phyloP scores from a whole-genome alignment of 2,797 vertebrate genomes.

The Cirrhinus mrigala region DNA sequence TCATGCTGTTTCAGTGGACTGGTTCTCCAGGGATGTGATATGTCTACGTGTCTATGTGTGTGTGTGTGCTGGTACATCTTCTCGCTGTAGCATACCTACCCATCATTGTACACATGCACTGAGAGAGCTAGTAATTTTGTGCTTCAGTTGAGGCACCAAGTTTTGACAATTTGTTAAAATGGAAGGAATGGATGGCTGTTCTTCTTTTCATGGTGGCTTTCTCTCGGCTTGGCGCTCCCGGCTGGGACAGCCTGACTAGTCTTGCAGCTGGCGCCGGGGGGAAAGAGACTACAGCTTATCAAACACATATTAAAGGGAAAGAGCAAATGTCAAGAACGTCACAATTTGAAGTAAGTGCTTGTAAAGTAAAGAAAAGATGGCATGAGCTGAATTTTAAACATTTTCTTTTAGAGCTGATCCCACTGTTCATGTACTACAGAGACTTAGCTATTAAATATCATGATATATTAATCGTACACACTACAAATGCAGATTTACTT shows the following conservation, averaged over 20 bases:
- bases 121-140: constrained; percentile 9
- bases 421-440: background rate
- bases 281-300: constrained; percentile 26
- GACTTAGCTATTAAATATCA: background rate
- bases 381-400: constrained; percentile 12
- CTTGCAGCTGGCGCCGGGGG: background rate
- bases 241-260: background rate
- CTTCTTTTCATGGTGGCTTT: constrained; percentile 36
- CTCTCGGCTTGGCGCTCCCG: constrained; percentile 13
- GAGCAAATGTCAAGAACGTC: constrained; percentile 43
- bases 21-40: background rate
- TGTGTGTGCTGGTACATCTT: background rate
- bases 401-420: background rate
- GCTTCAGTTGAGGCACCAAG: constrained; percentile 17
- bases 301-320: constrained; percentile 27
- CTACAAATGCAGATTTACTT: background rate
- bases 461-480: background rate
- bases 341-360: constrained; percentile 17
- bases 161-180: constrained; percentile 31
- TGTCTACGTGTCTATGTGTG: background rate
- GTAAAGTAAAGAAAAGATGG: constrained; percentile 31
- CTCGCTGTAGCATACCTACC: background rate
- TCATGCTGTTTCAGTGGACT: constrained; percentile 27
- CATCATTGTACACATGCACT: background rate
- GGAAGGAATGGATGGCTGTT: constrained; percentile 25